A percentile compares a stretch with the other conserved stretches of the same genome.
phyloP scores from a whole-genome alignment of 2,888 invertebrate genomes.

The Smittia aterrima region DNA sequence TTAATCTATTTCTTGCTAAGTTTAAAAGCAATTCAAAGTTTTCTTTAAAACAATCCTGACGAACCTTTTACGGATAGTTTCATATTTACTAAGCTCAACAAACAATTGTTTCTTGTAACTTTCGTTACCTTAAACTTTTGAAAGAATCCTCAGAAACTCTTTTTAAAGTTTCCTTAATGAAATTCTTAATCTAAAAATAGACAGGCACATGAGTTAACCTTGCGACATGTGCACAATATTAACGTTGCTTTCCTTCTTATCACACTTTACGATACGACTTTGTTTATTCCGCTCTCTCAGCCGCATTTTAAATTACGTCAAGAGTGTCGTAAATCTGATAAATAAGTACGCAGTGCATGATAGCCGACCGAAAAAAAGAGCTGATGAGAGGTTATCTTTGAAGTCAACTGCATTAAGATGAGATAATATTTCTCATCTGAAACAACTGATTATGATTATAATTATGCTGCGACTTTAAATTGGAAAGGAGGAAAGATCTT shows the following conservation, averaged over 20 bases:
- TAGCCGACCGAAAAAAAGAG: neutral
- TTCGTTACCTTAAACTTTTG: too few relatives aligned
- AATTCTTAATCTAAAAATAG: too few relatives aligned
- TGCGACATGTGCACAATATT: neutral
- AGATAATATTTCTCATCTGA: neutral
- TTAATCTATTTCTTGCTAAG: too few relatives aligned
- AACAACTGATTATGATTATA: too few relatives aligned
- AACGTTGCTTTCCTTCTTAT: slow-evolving; percentile 4
- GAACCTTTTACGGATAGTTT: too few relatives aligned
- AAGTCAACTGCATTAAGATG: neutral
- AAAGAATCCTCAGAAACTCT: too few relatives aligned
- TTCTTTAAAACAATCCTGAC: too few relatives aligned
- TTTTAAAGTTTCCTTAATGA: too few relatives aligned
- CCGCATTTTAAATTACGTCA: neutral
- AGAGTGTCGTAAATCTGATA: neutral
- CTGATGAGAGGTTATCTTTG: neutral
- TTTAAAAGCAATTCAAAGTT: too few relatives aligned
- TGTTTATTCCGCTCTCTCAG: neutral
- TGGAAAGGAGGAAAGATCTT: neutral
- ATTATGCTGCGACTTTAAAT: neutral
- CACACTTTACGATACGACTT: neutral
- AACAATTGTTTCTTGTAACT: too few relatives aligned
- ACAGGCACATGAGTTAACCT: too few relatives aligned
- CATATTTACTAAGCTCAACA: too few relatives aligned
- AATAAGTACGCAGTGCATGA: slow-evolving; percentile 10